These are phyloP conservation scores for Plectus sambesii DNA, from an alignment of 1,140 invertebrate genomes.

Conservation along the genomic window DNA sequence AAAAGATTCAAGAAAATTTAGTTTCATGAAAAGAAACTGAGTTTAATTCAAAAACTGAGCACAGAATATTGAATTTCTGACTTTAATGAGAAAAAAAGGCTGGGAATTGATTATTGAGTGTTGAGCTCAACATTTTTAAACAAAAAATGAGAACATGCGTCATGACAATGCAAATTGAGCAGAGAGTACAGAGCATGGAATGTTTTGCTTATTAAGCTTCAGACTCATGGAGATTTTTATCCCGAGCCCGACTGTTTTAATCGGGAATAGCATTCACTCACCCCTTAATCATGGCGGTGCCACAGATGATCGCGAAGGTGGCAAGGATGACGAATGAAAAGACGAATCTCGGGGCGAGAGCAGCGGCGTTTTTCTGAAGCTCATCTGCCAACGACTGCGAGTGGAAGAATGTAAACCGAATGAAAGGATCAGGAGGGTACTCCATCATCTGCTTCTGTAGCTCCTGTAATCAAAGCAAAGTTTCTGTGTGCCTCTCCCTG, in stretches of 20 bases:
- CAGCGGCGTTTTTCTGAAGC: conserved; percentile 25
- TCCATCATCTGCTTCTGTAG: conserved; percentile 15
- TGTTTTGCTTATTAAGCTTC: no score
- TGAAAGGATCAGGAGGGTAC: conserved; percentile 25
- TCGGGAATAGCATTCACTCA: conserved; percentile 8
- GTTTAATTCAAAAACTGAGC: no score
- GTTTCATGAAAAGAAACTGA: no score
- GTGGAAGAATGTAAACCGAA: conserved; percentile 26
- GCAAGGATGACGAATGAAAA: conserved; percentile 20
- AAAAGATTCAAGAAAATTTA: no score
- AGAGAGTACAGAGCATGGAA: no score
- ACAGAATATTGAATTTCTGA: no score
- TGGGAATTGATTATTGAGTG: no score
- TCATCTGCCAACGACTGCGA: conserved; percentile 30
- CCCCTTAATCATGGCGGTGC: conserved; percentile 34
- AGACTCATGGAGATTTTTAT: no score
- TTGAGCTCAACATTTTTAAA: no score
- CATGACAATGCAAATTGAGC: conserved; percentile 21
- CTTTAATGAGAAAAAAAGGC: no score
- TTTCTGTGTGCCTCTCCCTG: conserved; percentile 2
- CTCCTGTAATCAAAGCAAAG: conserved; percentile 15
- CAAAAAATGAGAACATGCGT: no score
- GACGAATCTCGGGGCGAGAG: conserved; percentile 23
- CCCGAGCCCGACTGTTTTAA: no score
- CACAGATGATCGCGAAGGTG: conserved; percentile 34